Evolutionary conservation across 2,888 invertebrate species (phyloP).

Genomic region (Apoda limacodes): DNA sequence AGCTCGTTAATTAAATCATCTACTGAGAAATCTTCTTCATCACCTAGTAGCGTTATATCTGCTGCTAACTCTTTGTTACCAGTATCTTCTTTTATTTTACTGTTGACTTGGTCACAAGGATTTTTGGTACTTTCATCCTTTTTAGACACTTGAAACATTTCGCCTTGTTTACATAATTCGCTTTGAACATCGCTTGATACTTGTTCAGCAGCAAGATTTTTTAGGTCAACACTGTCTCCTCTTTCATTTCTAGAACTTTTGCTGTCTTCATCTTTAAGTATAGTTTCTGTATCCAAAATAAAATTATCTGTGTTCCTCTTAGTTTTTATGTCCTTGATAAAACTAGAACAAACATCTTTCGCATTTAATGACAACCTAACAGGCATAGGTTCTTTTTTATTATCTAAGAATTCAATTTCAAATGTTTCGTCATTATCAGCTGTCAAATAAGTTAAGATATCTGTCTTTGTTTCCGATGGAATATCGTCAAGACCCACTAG

Average conservation of each 20-base stretch:
- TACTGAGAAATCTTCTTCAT: background rate
- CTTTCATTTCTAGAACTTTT: background rate
- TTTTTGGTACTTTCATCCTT: background rate
- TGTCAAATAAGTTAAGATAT: slow-evolving; percentile 40
- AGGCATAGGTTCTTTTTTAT: slow-evolving; percentile 65
- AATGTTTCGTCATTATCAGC: slow-evolving; percentile 45
- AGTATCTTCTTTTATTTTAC: background rate
- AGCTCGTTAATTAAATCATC: slow-evolving; percentile 15
- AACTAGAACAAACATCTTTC: slow-evolving; percentile 39
- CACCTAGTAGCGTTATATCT: too few relatives aligned
- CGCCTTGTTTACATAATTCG: background rate
- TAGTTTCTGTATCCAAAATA: background rate
- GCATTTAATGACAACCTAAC: slow-evolving; percentile 72
- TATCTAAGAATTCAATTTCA: slow-evolving; percentile 72
- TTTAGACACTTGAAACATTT: background rate
- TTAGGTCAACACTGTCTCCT: background rate
- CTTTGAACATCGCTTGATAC: background rate
- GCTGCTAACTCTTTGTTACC: background rate
- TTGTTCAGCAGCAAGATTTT: background rate
- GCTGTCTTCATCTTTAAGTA: background rate
- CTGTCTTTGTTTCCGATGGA: slow-evolving; percentile 32
- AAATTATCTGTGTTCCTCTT: background rate
- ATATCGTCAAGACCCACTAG: slow-evolving; percentile 60
- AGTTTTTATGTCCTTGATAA: slow-evolving; percentile 18
- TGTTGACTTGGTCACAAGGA: background rate